Evolutionary conservation across 1,140 invertebrate genomes (phyloP).

Genomic region (Hestina assimilis): DNA sequence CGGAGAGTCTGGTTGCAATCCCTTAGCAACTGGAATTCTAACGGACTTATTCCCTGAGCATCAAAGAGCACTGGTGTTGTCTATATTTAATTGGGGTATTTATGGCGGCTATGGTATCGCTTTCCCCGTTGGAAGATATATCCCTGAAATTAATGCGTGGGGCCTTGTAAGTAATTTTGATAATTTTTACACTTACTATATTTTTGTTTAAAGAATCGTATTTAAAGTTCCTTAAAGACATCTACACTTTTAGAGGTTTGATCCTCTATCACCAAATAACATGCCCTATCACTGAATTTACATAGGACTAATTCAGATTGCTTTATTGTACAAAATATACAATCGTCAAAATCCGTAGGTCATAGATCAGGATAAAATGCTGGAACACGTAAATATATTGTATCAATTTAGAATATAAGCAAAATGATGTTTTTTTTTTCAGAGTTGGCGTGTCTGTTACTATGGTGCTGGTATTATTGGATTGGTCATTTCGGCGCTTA

Average conservation of each 20-base stretch:
- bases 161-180: constrained; percentile 79
- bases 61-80: constrained; percentile 91
- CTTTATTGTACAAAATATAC: no score
- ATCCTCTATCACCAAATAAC: no score
- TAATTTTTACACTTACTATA: background rate
- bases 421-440: constrained; percentile 14
- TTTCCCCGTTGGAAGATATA: constrained; percentile 93
- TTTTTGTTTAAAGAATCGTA: no score
- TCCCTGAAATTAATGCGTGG: constrained; percentile 88
- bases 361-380: no score
- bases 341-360: no score
- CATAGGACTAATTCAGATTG: no score
- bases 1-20: constrained; percentile 94
- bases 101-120: constrained; percentile 96
- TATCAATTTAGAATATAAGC: background rate
- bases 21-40: constrained; percentile 90
- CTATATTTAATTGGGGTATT: constrained; percentile 97
- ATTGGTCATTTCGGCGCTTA: constrained; percentile 85
- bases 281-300: no score
- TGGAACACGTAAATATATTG: no score
- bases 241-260: no score
- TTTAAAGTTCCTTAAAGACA: no score
- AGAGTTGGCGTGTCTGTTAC: constrained; percentile 94
- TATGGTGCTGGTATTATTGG: constrained; percentile 90
- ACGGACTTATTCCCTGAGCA: constrained; percentile 91